Base-by-base conservation (phyloP, 2,888 invertebrate species). In the Papilio elwesi region DNA sequence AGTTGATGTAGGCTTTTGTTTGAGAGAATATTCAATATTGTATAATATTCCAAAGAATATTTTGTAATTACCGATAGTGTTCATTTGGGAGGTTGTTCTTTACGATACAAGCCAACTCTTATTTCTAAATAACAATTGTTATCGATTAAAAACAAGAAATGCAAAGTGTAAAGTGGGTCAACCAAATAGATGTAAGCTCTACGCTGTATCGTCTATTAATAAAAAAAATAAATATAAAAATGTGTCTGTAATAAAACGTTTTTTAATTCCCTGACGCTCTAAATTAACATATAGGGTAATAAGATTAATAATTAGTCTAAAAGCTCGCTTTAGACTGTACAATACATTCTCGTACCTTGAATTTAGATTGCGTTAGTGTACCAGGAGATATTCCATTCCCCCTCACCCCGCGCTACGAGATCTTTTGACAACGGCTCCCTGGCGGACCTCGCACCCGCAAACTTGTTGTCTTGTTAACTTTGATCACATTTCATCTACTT, bases 401-500 rank as follows among this genome's bases (percentile, higher is more conserved):
- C 47, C 47, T 11, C 52, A 16, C 43, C 15, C 55, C 26, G 43
- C 47, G 51, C 43, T 52, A 63, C n/a, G 15, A 38, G 51, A 51
- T 62, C 70, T 63, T 63, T 63, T 47, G 70, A 70, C 63, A 63
- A 15, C 69, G 26, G 26, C 4, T 49, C 15, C 47, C 12, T 36
- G 15, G 36, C 16, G n/a, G 26, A 1, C 51, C 38, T 62, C 52
- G 51, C 63, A 9, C 51, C 47, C 12, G 13, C 63, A 63, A 70
- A 70, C 67, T 68, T 53, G 47, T 49, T 53, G 26, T 38, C 49
- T 47, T 51, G 43, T 52, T 52, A 51, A 69, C 69, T 69, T 62
- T 62, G 62, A 59, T 15, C 36, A 59, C 59, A 68, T 52, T 62
- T 62, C 43, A 62, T 59, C 68, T 57, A 15, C n/a, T 68, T 68